Evolutionary conservation across 2,888 invertebrate genomes (phyloP), one percentile per base, ranked within the genome.

Genomic region (Drosophila nr. medialis): DNA sequence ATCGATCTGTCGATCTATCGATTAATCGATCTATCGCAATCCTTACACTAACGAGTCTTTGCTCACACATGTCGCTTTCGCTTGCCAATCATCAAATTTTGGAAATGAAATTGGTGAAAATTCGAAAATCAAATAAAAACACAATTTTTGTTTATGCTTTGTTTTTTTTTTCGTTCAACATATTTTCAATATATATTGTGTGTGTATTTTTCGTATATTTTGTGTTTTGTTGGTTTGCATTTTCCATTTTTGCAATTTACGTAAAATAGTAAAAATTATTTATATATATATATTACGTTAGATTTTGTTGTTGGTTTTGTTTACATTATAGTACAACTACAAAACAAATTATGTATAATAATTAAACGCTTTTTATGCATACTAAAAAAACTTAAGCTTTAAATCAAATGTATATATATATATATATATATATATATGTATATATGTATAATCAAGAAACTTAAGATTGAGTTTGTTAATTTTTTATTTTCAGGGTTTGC

Each of bases 301-400:
- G 59, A 65, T 72, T 75, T 64, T 64, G 55, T 64, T 69, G 73
- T 64, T 63, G 54, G 40, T 62, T 62, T 65, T 75, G n/a, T n/a
- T 75, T 72, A 86, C 77, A 80, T 69, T 69, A 63, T 58, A 62
- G 84, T 84, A 84, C 73, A 87, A 86, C 85, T 87, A 87, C 72
- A 87, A 87, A 87, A 86, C 87, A 86, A 86, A 74, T 74, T 78
- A 81, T 79, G 64, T 54, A 72, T 83, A 79, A 66, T 73, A 76
- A 80, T 73, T 50, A 76, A 80, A 79, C 70, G 65, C 66, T 53
- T 60, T 13, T 54, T 66, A 67, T 40, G 77, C 62, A 40, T 63
- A 60, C 67, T 64, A 63, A 54, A 63, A 65, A 62, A 74, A 60
- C 79, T 63, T 79, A 76, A 34, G 51, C 40, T 53, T 53, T 53